These are phyloP conservation scores for Cremastinae sp. DNA, from an alignment of 2,888 invertebrate species.

Conservation along the genomic window DNA sequence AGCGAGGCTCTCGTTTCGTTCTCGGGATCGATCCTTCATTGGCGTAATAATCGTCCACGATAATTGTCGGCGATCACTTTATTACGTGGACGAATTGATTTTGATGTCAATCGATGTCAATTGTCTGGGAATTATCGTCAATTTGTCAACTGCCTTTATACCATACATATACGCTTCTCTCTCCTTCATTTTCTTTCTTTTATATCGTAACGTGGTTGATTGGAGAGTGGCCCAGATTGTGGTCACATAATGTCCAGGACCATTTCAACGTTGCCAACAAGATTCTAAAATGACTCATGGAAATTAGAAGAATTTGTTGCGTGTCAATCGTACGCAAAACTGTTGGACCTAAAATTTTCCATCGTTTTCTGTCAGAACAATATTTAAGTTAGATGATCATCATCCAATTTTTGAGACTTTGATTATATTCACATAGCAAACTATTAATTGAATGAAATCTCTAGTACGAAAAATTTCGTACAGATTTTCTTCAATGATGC, in stretches of 20 bases:
- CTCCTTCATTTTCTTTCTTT: constrained; percentile 27
- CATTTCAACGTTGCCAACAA: constrained; percentile 36
- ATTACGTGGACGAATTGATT: constrained; percentile 78
- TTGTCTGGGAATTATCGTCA: constrained; percentile 76
- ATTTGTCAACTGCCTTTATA: constrained; percentile 70
- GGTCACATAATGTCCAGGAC: constrained; percentile 57
- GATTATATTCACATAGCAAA: too few species aligned
- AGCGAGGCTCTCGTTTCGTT: constrained; percentile 59
- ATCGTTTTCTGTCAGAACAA: too few species aligned
- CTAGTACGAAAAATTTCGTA: too few species aligned
- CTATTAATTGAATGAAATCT: too few species aligned
- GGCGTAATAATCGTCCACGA: constrained; percentile 72
- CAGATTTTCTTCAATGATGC: constrained; percentile 22
- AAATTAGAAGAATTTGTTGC: constrained; percentile 57
- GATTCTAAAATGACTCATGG: constrained; percentile 60
- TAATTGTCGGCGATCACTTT: constrained; percentile 78
- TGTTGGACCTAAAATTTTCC: too few species aligned
- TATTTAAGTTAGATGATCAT: too few species aligned
- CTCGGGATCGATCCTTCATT: constrained; percentile 75
- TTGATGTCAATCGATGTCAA: constrained; percentile 79
- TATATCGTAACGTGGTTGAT: constrained; percentile 57
- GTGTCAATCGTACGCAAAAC: constrained; percentile 8
- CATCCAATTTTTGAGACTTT: too few species aligned
- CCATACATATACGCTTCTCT: constrained; percentile 31
- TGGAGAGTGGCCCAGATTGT: constrained; percentile 64